Conservation (phyloP, 2,888 invertebrate genomes). For the Axea sp. region DNA sequence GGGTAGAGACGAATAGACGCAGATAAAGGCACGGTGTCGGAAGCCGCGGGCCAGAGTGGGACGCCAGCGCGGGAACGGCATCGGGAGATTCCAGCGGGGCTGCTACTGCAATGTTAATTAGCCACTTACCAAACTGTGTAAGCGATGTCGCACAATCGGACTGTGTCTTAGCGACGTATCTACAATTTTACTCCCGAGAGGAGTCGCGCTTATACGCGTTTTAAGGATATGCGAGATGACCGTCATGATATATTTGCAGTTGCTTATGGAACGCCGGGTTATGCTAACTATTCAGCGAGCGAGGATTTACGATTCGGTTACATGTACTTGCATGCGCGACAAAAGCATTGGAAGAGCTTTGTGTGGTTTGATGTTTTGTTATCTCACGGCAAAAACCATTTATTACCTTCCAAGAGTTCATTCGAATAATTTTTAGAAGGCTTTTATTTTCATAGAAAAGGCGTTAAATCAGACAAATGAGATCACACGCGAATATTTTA, state of each 20-base stretch:
- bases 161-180: constrained; percentile 62
- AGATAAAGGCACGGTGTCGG: constrained; percentile 64
- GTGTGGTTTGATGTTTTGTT: constrained; percentile 51
- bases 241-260: constrained; percentile 61
- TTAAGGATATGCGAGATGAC: constrained; percentile 61
- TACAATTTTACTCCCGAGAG: constrained; percentile 60
- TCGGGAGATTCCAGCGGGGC: constrained; percentile 67
- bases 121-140: constrained; percentile 73
- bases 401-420: constrained; percentile 27
- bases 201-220: constrained; percentile 42
- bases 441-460: background rate
- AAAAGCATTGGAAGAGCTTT: constrained; percentile 50
- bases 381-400: constrained; percentile 16
- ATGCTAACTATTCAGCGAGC: constrained; percentile 54
- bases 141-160: constrained; percentile 70
- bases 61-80: constrained; percentile 29
- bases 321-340: constrained; percentile 31
- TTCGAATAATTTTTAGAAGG: constrained; percentile 30
- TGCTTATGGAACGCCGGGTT: constrained; percentile 50
- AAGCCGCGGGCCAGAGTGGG: constrained; percentile 56
- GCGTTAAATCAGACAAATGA: background rate
- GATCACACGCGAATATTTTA: too few species aligned
- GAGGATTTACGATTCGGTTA: constrained; percentile 49
- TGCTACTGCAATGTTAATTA: constrained; percentile 75
- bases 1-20: constrained; percentile 57